These are phyloP conservation scores for Vespertilio murinus DNA, from an alignment of 2,797 vertebrate genomes.

Conservation along the genomic window DNA sequence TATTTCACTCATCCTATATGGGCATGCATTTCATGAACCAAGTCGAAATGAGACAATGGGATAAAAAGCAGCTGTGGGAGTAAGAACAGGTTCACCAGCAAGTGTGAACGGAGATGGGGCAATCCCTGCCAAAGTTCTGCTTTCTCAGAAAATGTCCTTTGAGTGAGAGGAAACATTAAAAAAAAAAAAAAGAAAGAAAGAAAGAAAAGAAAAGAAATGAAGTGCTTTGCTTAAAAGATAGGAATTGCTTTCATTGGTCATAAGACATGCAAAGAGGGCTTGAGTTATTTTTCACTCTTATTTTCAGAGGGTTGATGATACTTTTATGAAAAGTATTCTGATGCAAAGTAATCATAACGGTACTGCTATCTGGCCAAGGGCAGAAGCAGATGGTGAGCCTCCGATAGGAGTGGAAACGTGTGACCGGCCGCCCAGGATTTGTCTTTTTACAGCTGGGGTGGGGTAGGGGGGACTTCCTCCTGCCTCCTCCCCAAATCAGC, in stretches of 20 bases:
- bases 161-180: conserved; percentile 11
- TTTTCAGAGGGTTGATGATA: not conserved
- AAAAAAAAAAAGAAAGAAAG: not conserved
- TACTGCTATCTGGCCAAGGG: conserved; percentile 16
- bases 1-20: conserved; percentile 9
- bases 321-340: conserved; percentile 37
- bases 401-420: conserved; percentile 21
- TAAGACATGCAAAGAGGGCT: not conserved
- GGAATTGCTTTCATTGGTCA: not conserved
- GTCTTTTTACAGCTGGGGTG: not conserved
- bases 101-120: not conserved
- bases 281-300: not conserved
- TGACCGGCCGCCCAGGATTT: not conserved
- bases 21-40: conserved; percentile 63
- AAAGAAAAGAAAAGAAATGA: not conserved
- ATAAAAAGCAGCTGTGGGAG: conserved; percentile 42
- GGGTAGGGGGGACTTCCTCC: not conserved
- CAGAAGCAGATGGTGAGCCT: conserved; percentile 44
- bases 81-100: not conserved
- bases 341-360: not conserved
- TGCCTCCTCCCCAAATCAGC: not conserved
- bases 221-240: not conserved
- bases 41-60: conserved; percentile 6
- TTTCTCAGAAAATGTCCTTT: conserved; percentile 46
- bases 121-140: conserved; percentile 47